Evolutionary conservation across 2,113 vertebrate genomes (phyloP).

Genomic region (Hystrix cristata): DNA sequence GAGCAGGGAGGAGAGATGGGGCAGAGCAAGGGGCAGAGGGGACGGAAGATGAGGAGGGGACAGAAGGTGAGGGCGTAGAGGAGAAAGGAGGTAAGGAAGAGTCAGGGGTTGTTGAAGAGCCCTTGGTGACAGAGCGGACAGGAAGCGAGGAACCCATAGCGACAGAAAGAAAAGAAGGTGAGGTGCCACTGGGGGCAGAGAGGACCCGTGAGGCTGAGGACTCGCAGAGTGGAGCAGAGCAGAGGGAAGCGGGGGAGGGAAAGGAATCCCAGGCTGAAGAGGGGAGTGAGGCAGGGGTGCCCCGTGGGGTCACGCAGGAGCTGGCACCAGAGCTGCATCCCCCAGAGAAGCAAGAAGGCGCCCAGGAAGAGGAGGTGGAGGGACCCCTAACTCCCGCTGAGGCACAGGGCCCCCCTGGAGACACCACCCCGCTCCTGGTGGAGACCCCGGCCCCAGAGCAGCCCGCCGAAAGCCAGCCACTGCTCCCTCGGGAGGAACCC

Average conservation of each 20-base stretch:
- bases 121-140: not conserved
- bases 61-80: not conserved
- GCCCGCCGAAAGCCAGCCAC: conserved; percentile 80
- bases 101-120: accelerated
- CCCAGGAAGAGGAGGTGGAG: not conserved
- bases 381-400: not conserved
- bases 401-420: not conserved
- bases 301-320: not conserved
- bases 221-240: not conserved
- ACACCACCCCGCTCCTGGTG: not conserved
- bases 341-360: conserved; percentile 30
- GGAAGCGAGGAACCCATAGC: not conserved
- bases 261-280: not conserved
- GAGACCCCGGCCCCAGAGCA: conserved; percentile 26
- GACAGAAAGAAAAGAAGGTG: not conserved
- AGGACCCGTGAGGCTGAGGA: not conserved
- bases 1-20: not conserved
- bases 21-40: not conserved
- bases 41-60: not conserved
- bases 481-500: conserved; percentile 65
- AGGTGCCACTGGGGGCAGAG: not conserved
- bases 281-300: not conserved
- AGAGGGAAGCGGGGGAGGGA: not conserved
- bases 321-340: not conserved
- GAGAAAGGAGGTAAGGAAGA: not conserved